Conservation (phyloP, 1,140 invertebrate species). For the Drosophila navojoa region DNA sequence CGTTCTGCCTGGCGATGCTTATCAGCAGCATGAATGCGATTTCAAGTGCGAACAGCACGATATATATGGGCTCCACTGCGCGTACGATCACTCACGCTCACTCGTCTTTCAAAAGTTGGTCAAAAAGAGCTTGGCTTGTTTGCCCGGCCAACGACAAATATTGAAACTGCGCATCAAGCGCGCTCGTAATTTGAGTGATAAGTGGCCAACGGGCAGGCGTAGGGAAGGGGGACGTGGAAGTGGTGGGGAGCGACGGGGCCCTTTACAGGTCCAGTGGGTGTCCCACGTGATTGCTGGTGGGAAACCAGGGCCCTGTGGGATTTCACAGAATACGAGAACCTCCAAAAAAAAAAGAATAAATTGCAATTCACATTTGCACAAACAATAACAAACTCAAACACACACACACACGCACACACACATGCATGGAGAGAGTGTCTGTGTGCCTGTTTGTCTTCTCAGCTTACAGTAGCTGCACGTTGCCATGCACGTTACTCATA, state of each 20-base stretch:
- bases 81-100: neutral
- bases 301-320: constrained; percentile 7
- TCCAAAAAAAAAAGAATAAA: neutral
- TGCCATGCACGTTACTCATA: constrained; percentile 19
- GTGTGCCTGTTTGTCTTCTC: constrained; percentile 14
- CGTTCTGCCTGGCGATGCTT: constrained; percentile 38
- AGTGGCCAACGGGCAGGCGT: neutral
- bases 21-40: constrained; percentile 32
- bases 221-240: neutral
- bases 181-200: constrained; percentile 41
- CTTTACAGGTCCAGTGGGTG: neutral
- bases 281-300: constrained; percentile 24
- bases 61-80: neutral
- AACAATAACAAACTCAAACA: neutral
- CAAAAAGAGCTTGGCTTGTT: constrained; percentile 37
- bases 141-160: constrained; percentile 39
- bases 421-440: neutral
- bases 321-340: constrained; percentile 2
- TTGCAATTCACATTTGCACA: constrained; percentile 8
- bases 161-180: constrained; percentile 39
- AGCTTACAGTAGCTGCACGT: constrained; percentile 32
- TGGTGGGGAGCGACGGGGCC: neutral
- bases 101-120: constrained; percentile 32
- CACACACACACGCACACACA: neutral
- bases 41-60: constrained; percentile 25